Conservation (phyloP, 1,140 invertebrate genomes). For the Pomacea maculata region DNA sequence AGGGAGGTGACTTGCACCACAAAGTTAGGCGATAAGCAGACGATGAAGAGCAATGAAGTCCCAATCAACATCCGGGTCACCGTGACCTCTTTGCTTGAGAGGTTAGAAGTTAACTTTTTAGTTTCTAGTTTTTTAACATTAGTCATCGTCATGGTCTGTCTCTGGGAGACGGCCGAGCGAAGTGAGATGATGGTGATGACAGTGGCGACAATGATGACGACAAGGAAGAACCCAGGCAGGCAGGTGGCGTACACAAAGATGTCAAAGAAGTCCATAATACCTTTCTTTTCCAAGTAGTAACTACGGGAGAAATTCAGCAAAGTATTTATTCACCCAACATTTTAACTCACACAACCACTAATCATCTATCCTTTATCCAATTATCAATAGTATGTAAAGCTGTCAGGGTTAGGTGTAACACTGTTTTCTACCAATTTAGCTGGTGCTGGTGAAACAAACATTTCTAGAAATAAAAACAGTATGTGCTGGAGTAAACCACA, state of each 20-base stretch:
- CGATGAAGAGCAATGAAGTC: conserved; percentile 13
- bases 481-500: too few species aligned
- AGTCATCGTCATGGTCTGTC: background rate
- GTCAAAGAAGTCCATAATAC: background rate
- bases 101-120: too few species aligned
- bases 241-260: conserved; percentile 6
- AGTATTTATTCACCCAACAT: too few species aligned
- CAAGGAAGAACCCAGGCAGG: background rate
- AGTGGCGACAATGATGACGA: conserved; percentile 14
- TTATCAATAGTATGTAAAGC: too few species aligned
- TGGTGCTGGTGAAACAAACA: too few species aligned
- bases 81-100: background rate
- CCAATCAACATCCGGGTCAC: conserved; percentile 16
- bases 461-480: too few species aligned
- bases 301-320: background rate
- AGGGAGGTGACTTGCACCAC: background rate
- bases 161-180: background rate
- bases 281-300: conserved; percentile 4
- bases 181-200: conserved; percentile 13
- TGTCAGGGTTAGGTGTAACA: too few species aligned
- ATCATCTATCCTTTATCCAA: too few species aligned
- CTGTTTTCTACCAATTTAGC: too few species aligned
- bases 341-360: too few species aligned
- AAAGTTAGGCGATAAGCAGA: conserved; percentile 14
- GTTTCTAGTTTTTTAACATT: too few species aligned